Evolutionary conservation across 2,888 invertebrate genomes (phyloP).

Genomic region (Mythimna impura): DNA sequence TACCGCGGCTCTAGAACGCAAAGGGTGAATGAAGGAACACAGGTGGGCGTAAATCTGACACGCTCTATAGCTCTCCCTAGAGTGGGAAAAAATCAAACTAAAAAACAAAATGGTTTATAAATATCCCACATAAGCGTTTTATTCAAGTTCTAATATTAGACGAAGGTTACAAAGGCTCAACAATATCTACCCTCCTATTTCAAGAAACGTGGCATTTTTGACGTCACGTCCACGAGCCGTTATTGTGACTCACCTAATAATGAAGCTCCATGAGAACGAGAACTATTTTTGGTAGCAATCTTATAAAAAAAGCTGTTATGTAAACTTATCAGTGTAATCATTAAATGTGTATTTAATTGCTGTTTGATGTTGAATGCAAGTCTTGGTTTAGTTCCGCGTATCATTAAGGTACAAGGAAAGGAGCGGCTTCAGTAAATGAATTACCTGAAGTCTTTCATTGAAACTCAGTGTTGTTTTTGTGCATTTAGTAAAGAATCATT

Average conservation of each 20-base stretch:
- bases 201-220: conserved; percentile 38
- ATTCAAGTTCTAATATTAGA: conserved; percentile 24
- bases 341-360: conserved; percentile 54
- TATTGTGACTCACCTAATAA: conserved; percentile 54
- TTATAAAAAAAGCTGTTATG: conserved; percentile 37
- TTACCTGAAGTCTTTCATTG: conserved; percentile 18
- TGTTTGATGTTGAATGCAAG: conserved; percentile 46
- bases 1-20: too few species aligned
- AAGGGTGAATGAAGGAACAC: too few species aligned
- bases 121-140: background rate
- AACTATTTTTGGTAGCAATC: conserved; percentile 52
- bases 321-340: conserved; percentile 49
- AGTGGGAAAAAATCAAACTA: too few species aligned
- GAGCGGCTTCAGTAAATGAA: conserved; percentile 26
- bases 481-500: background rate
- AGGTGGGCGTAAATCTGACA: too few species aligned
- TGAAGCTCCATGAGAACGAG: conserved; percentile 30
- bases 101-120: too few species aligned
- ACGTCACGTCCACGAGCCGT: conserved; percentile 42
- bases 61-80: too few species aligned
- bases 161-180: conserved; percentile 23
- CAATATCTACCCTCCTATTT: conserved; percentile 21
- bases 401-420: conserved; percentile 10
- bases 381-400: conserved; percentile 38
- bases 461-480: background rate